Conservation (phyloP, 2,797 vertebrate species). For the Selene dorsalis region DNA sequence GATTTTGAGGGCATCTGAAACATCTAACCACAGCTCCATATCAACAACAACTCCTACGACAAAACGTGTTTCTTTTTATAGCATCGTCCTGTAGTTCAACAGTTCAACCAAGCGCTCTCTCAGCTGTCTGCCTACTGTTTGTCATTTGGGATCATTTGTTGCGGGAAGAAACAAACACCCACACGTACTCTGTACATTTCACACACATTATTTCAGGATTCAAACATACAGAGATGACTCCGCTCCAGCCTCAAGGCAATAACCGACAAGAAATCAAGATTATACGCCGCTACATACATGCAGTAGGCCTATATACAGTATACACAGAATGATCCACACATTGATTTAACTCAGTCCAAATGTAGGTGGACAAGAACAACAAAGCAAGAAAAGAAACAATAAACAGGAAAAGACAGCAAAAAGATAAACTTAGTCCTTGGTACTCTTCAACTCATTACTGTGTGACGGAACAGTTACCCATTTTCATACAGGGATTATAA, state of each 20-base stretch:
- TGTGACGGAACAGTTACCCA: slow-evolving; percentile 9
- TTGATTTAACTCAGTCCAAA: slow-evolving; percentile 35
- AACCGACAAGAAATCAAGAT: slow-evolving; percentile 20
- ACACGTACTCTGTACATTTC: slow-evolving; percentile 21
- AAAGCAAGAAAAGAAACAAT: slow-evolving; percentile 8
- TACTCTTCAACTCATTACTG: slow-evolving; percentile 14
- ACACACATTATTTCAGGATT: slow-evolving; percentile 39
- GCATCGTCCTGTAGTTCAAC: slow-evolving; percentile 3
- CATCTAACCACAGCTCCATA: not conserved
- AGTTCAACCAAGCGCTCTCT: slow-evolving; percentile 13
- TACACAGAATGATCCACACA: not conserved
- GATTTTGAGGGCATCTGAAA: slow-evolving; percentile 11
- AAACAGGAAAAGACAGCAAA: slow-evolving; percentile 4
- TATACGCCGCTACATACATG: not conserved
- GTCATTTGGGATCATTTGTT: slow-evolving; percentile 7
- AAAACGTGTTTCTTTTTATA: not conserved
- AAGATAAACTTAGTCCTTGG: slow-evolving; percentile 1
- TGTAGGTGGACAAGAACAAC: slow-evolving; percentile 42
- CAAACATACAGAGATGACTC: slow-evolving; percentile 18
- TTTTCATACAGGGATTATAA: slow-evolving; percentile 35
- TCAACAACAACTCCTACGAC: not conserved
- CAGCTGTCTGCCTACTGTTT: slow-evolving; percentile 5
- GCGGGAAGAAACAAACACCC: slow-evolving; percentile 22
- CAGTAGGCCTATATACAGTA: not conserved
- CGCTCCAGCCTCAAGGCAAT: slow-evolving; percentile 38